Percentiles rank a stretch among this genome's conserved stretches.
These are phyloP conservation scores for Heliconius ethilla DNA, from an alignment of 2,888 invertebrate species.

Conservation along the genomic window DNA sequence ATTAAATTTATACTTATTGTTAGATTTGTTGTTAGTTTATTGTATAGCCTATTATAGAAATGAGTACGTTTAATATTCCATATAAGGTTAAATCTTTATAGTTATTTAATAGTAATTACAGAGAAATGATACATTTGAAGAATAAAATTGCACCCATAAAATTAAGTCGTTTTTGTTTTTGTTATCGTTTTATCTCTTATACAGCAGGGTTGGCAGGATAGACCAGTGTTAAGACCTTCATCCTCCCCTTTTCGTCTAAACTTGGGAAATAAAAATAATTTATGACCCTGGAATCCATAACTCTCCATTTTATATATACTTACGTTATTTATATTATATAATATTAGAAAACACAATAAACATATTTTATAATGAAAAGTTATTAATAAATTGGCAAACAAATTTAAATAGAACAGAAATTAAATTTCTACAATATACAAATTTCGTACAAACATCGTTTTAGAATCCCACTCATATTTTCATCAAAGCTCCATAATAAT, in stretches of 20 bases:
- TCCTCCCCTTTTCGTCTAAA: too few relatives aligned
- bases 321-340: neutral
- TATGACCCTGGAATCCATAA: too few relatives aligned
- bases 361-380: neutral
- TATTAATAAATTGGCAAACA: neutral
- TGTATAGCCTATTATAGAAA: neutral
- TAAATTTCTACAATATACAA: neutral
- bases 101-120: too few relatives aligned
- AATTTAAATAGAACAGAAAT: neutral
- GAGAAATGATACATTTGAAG: too few relatives aligned
- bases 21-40: neutral
- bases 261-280: too few relatives aligned
- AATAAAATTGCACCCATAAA: too few relatives aligned
- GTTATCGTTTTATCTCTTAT: too few relatives aligned
- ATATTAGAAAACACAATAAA: neutral
- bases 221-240: too few relatives aligned
- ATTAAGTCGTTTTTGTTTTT: too few relatives aligned
- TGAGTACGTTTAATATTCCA: too few relatives aligned
- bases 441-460: constrained; percentile 9
- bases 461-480: constrained; percentile 18
- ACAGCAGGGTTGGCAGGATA: too few relatives aligned
- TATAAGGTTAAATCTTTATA: too few relatives aligned
- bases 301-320: neutral
- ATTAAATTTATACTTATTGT: constrained; percentile 8
- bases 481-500: constrained; percentile 23